Evolutionary conservation across 2,113 vertebrate species (phyloP).

Genomic region (Microtus ochrogaster): DNA sequence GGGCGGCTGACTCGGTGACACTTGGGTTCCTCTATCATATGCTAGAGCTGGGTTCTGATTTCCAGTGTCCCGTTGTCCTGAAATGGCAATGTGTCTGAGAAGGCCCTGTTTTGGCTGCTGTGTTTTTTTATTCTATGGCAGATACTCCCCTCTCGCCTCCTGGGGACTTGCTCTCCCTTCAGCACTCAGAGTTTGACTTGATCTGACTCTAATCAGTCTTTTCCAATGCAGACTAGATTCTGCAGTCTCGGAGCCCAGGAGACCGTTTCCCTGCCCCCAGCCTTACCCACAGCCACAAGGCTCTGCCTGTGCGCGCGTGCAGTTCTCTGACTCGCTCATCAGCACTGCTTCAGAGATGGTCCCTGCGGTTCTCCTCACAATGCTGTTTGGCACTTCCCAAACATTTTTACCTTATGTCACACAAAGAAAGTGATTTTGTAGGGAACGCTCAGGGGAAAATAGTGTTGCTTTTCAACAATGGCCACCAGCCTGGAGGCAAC

Average conservation of each 20-base stretch:
- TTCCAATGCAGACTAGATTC: neutral
- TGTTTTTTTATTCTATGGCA: neutral
- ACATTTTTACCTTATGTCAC: neutral
- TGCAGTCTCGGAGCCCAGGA: neutral
- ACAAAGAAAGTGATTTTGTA: neutral
- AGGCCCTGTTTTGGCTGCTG: neutral
- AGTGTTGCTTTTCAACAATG: neutral
- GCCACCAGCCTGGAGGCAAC: neutral
- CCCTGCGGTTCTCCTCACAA: neutral
- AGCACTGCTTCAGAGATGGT: neutral
- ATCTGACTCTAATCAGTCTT: neutral
- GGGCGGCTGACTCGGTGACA: rapidly evolving
- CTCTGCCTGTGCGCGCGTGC: rapidly evolving
- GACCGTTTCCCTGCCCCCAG: neutral
- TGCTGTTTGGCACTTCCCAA: neutral
- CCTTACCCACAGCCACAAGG: rapidly evolving
- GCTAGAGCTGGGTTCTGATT: rapidly evolving
- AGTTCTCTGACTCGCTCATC: neutral
- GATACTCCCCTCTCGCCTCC: neutral
- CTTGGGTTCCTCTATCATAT: rapidly evolving
- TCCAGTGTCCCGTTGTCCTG: neutral
- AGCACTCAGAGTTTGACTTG: too few species aligned
- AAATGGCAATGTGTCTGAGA: neutral
- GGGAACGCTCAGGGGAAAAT: neutral
- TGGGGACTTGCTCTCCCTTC: neutral